Conservation (phyloP, 2,797 vertebrate genomes). For the Malacoraja senta region DNA sequence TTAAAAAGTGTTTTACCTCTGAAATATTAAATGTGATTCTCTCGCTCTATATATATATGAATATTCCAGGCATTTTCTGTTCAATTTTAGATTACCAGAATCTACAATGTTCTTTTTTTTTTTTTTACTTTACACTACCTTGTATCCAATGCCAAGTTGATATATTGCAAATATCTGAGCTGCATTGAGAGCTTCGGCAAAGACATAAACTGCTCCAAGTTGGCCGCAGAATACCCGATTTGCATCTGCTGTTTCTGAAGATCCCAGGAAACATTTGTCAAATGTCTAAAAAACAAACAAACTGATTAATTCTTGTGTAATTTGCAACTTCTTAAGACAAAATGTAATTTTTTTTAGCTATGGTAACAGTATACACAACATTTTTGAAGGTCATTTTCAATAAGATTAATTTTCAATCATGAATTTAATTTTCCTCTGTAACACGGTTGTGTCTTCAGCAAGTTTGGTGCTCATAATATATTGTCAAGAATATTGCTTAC, state of each 20-base stretch:
- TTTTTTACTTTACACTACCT: conserved; percentile 62
- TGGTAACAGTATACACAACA: not conserved
- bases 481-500: not conserved
- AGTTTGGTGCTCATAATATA: not conserved
- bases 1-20: no score
- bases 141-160: conserved; percentile 90
- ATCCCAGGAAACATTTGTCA: conserved; percentile 98
- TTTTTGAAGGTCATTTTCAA: not conserved
- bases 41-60: no score
- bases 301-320: not conserved
- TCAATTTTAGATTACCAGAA: no score
- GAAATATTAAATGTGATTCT: no score
- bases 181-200: conserved; percentile 86
- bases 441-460: conserved; percentile 36
- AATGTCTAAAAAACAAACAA: conserved; percentile 71
- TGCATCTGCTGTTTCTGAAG: conserved; percentile 89
- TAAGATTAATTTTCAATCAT: not conserved
- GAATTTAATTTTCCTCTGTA: not conserved
- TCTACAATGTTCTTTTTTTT: no score
- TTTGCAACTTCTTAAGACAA: not conserved
- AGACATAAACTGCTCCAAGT: conserved; percentile 94
- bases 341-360: not conserved
- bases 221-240: conserved; percentile 95
- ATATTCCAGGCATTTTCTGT: no score
- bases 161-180: conserved; percentile 95